These are phyloP conservation scores for Uromys caudimaculatus DNA, from an alignment of 2,797 vertebrate genomes.

Conservation along the genomic window DNA sequence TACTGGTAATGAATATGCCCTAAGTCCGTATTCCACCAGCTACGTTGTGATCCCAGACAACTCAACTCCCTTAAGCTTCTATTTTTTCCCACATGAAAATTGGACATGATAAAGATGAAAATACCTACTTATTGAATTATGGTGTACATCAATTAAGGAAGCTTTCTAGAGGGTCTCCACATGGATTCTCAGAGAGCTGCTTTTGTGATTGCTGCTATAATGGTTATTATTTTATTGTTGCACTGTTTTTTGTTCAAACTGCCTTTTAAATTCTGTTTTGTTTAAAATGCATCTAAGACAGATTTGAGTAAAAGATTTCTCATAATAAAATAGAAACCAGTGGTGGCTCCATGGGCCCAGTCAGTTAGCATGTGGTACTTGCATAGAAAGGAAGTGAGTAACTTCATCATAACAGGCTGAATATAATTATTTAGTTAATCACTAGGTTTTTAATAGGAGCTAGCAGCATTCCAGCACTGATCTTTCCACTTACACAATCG, in stretches of 20 bases:
- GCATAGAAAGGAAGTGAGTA: not conserved
- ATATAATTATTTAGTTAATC: not conserved
- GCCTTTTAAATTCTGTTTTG: conserved; percentile 31
- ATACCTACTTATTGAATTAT: not conserved
- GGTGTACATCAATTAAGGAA: not conserved
- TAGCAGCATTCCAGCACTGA: not conserved
- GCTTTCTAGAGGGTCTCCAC: not conserved
- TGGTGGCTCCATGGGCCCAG: not conserved
- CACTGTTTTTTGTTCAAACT: not conserved
- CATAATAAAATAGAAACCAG: not conserved
- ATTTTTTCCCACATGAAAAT: not conserved
- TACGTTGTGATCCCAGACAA: not conserved
- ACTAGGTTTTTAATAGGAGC: not conserved
- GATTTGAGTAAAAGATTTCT: conserved; percentile 5
- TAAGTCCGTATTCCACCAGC: not conserved
- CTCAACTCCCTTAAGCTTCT: not conserved
- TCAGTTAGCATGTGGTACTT: not conserved
- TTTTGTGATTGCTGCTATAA: conserved; percentile 37
- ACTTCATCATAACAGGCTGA: not conserved
- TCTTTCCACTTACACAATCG: not conserved
- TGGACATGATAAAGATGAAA: not conserved
- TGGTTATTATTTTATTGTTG: conserved; percentile 46
- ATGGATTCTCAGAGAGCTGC: not conserved
- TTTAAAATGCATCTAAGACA: conserved; percentile 9
- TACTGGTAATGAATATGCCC: not conserved